Evolutionary conservation across 2,888 invertebrate species (phyloP).

Genomic region (Trachelus stipa): DNA sequence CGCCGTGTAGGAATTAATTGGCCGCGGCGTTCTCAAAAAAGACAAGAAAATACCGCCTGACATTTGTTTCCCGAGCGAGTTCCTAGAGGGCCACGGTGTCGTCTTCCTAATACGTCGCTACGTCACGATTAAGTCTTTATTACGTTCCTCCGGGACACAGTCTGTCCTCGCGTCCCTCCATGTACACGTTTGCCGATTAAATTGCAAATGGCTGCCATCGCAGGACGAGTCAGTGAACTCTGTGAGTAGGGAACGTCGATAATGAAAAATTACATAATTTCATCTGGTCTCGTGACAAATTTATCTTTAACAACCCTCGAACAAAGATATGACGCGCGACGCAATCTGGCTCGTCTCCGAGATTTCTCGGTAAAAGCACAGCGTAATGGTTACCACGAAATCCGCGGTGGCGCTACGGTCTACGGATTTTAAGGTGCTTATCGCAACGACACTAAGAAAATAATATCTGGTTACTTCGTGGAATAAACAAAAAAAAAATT

Average conservation of each 20-base stretch:
- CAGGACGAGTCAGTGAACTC: too few species aligned
- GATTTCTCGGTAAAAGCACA: background rate
- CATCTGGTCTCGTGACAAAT: too few species aligned
- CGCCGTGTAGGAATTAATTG: constrained; percentile 21
- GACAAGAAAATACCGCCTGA: constrained; percentile 8
- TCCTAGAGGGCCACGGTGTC: background rate
- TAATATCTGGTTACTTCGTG: background rate
- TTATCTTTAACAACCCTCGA: background rate
- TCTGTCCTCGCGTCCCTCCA: background rate
- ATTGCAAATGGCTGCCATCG: background rate
- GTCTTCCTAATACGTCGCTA: background rate
- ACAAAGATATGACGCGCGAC: background rate
- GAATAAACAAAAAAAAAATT: background rate
- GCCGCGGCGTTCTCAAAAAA: constrained; percentile 10
- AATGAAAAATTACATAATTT: background rate
- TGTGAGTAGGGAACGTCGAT: too few species aligned
- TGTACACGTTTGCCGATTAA: background rate
- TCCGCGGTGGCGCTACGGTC: background rate
- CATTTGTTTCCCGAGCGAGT: constrained; percentile 12
- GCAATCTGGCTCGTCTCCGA: background rate
- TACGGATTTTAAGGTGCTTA: background rate
- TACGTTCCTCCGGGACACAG: background rate
- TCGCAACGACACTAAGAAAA: background rate
- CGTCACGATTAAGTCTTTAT: background rate
- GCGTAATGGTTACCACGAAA: background rate